Percentiles rank a stretch among this genome's conserved stretches.
These are phyloP conservation scores for Cecidostiba fungosa DNA, from an alignment of 2,888 invertebrate species.

Conservation along the genomic window DNA sequence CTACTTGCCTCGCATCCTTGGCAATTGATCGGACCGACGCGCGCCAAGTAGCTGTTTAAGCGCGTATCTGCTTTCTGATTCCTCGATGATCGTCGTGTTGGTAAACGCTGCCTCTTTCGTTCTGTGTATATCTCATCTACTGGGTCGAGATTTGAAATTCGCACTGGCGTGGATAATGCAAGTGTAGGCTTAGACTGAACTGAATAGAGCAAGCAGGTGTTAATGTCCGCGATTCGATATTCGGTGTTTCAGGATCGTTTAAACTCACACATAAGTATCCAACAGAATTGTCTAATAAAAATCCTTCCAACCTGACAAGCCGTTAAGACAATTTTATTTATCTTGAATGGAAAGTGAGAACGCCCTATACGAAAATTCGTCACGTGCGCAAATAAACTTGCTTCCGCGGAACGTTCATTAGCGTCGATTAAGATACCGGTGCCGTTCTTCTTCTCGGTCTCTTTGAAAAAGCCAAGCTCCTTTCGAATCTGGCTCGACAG, in stretches of 20 bases:
- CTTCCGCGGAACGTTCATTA: conserved; percentile 73
- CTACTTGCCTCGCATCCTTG: conserved; percentile 66
- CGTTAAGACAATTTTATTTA: neutral
- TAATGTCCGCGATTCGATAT: too few species aligned
- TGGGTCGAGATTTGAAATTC: neutral
- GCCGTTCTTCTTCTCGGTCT: too few species aligned
- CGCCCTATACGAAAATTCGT: too few species aligned
- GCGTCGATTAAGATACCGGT: conserved; percentile 75
- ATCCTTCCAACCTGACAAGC: neutral
- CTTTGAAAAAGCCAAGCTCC: neutral
- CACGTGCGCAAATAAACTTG: conserved; percentile 65
- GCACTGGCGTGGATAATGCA: neutral
- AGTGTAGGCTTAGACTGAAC: too few species aligned
- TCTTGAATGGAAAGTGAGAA: conserved; percentile 18
- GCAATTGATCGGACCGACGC: conserved; percentile 64
- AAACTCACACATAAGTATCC: too few species aligned
- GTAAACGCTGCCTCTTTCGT: neutral
- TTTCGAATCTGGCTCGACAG: too few species aligned
- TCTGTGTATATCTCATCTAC: neutral
- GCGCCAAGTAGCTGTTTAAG: conserved; percentile 58
- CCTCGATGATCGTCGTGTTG: neutral
- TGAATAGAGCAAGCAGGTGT: too few species aligned
- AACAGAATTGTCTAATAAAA: too few species aligned
- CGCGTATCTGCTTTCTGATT: conserved; percentile 6
- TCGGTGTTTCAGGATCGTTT: too few species aligned